Conservation (phyloP, 37 sponge, comb jelly and placozoan species). For the Agelas oroides region DNA sequence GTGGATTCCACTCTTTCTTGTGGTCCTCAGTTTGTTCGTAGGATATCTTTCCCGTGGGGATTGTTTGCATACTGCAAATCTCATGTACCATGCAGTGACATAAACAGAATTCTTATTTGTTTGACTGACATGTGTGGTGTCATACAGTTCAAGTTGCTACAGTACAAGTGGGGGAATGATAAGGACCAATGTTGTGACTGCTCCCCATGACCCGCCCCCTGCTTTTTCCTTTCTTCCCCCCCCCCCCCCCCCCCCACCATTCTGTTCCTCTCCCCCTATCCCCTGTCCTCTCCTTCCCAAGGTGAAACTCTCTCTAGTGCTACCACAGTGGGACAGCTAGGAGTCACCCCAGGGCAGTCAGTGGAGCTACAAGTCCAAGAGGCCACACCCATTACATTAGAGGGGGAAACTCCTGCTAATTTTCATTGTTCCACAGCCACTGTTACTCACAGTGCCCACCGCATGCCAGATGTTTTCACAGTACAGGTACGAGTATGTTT, state of each 20-base stretch:
- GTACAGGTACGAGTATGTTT: conserved; percentile 7
- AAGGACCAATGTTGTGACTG: too few relatives aligned
- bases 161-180: too few relatives aligned
- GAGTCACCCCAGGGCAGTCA: conserved; percentile 10
- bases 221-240: background rate
- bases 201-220: background rate
- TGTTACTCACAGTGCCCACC: background rate
- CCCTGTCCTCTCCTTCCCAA: background rate
- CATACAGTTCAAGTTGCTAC: too few relatives aligned
- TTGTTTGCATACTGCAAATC: too few relatives aligned
- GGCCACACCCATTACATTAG: background rate
- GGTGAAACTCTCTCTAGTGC: conserved; percentile 56
- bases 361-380: conserved; percentile 31
- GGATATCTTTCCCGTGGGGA: too few relatives aligned
- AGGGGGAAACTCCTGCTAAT: background rate
- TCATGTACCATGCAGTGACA: too few relatives aligned
- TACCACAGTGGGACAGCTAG: conserved; percentile 51
- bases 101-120: too few relatives aligned
- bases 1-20: too few relatives aligned
- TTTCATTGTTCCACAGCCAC: background rate
- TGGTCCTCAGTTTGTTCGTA: too few relatives aligned
- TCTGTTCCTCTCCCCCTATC: background rate
- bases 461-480: background rate
- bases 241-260: conserved; percentile 5
- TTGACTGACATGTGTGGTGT: too few relatives aligned